A percentile compares a stretch with the other conserved stretches of the same genome.
Evolutionary conservation across 2,888 invertebrate genomes (phyloP).

Genomic region (Andrena bucephala): DNA sequence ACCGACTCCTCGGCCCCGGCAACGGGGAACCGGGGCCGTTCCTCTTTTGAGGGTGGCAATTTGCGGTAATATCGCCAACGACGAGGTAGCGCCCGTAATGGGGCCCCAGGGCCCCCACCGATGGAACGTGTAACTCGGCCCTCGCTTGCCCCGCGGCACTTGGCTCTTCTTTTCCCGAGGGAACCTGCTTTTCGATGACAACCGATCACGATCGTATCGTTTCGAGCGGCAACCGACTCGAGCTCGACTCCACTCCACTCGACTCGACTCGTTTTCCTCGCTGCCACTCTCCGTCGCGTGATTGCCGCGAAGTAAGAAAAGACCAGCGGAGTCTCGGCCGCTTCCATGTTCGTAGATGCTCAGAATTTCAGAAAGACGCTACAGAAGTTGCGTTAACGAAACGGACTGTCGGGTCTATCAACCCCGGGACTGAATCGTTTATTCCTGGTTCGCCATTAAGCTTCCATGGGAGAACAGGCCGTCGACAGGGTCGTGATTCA

Average conservation of each 20-base stretch:
- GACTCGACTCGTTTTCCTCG: neutral
- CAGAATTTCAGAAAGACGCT: no score
- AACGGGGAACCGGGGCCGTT: conserved; percentile 72
- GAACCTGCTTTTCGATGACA: conserved; percentile 72
- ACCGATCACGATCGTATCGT: conserved; percentile 63
- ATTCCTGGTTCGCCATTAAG: no score
- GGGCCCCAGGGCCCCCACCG: conserved; percentile 72
- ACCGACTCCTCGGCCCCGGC: conserved; percentile 54
- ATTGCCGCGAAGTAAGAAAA: no score
- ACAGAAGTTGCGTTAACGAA: no score
- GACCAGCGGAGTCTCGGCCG: no score
- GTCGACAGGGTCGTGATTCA: conserved; percentile 37
- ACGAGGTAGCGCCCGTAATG: conserved; percentile 81
- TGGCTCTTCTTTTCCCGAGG: conserved; percentile 61
- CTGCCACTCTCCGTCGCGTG: neutral
- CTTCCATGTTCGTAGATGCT: no score
- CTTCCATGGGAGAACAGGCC: neutral
- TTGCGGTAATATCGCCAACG: conserved; percentile 84
- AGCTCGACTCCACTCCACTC: neutral
- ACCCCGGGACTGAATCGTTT: neutral
- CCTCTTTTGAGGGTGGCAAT: conserved; percentile 84
- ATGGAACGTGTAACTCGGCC: conserved; percentile 74
- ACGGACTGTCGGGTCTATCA: neutral
- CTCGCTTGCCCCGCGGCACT: conserved; percentile 59
- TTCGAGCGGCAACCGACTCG: conserved; percentile 22